Conservation (phyloP, 2,113 vertebrate genomes). For the Syrmaticus mikado region DNA sequence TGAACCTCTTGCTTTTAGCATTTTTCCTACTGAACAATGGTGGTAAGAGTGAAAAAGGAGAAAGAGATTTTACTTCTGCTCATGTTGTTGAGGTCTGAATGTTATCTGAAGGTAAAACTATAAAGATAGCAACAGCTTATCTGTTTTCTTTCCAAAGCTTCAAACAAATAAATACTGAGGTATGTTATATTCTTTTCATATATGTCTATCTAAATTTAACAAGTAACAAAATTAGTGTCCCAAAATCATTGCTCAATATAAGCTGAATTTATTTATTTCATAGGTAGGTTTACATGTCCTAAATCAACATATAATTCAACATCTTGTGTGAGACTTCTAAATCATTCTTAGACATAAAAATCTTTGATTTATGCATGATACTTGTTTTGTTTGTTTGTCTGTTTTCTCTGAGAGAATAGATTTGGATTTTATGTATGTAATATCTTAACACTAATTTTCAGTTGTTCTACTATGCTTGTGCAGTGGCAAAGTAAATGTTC, state of each 20-base stretch:
- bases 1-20: not conserved
- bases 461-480: not conserved
- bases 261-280: not conserved
- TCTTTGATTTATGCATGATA: fast-evolving
- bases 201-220: not conserved
- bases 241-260: not conserved
- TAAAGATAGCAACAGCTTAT: not conserved
- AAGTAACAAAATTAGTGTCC: not conserved
- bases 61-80: not conserved
- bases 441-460: not conserved
- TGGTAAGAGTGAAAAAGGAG: not conserved
- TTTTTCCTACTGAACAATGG: not conserved
- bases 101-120: not conserved
- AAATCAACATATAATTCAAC: not conserved
- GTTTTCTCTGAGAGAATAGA: not conserved
- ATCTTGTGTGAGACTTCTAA: not conserved
- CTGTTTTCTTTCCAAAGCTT: not conserved
- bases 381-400: not conserved
- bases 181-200: not conserved
- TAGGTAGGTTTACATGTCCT: not conserved
- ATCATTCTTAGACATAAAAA: not conserved
- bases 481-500: not conserved
- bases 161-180: not conserved
- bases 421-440: not conserved
- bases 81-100: not conserved